Base-by-base conservation (phyloP, 2,888 invertebrate species). In the Acanthoscelides obtectus region DNA sequence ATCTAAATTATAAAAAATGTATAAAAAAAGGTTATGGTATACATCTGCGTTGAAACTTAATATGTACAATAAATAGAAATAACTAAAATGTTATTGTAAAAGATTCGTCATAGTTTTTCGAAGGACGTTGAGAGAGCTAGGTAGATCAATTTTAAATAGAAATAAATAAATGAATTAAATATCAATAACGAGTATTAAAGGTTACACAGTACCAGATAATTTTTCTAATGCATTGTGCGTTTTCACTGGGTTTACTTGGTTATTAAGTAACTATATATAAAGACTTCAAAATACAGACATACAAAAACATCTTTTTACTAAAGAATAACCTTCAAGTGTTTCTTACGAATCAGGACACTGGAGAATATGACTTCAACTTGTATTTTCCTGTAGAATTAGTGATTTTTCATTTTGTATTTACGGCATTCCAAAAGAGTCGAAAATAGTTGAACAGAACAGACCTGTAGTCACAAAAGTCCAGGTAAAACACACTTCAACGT, bases 141-240 rank as follows among this genome's bases (percentile, higher is more conserved):
- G 71, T 70, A 70, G 72, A n/a, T 45, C 71, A 75, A 76, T 75
- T 70, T 72, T 75, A 75, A 74, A 66, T 66, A 66, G 73, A 75
- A 76, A 76, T 72, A 71, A 73, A 75, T 74, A 73, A 72, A 75
- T 72, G 75, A 72, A 70, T 22, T 74, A 74, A 72, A 76, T 75
- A 65, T 71, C 69, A 69, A 22, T 69, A 72, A 69, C 67, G 72
- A 71, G 72, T 73, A 73, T 73, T 73, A 22, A 70, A 71, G 22
- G 70, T 64, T 69, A 65, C 64, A 68, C 68, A 68, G 25, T 68
- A 68, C 25, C 68, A 68, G 25, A 22, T 19, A 68, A 68, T 68
- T 22, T 22, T 68, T 19, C 22, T 66, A 21, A 4, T 64, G 65
- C 65, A 22, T 66, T 66, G 20, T 66, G 66, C 66, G 22, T 66